These are phyloP conservation scores for Aphrocallistes beatrix DNA, from an alignment of 37 sponge, comb jelly and placozoan genomes.

Conservation along the genomic window DNA sequence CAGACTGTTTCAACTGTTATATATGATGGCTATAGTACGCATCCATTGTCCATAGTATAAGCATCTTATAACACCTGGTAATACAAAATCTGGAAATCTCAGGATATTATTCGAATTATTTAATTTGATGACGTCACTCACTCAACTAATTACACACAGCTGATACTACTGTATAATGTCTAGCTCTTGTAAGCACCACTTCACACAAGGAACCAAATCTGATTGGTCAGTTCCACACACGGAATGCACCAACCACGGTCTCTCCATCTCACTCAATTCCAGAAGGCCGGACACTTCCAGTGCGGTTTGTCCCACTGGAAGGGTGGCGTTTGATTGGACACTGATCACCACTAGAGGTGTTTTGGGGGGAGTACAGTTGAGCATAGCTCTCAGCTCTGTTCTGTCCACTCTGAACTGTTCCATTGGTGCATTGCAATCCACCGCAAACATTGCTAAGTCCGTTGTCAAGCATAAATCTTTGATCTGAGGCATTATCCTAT, in stretches of 20 bases:
- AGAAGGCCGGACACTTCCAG: background rate
- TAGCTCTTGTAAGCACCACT: slow-evolving; percentile 9
- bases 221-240: background rate
- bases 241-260: background rate
- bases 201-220: background rate
- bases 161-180: background rate
- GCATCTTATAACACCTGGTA: too few relatives aligned
- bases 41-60: too few relatives aligned
- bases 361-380: background rate
- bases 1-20: too few relatives aligned
- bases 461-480: background rate
- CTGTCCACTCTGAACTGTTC: background rate
- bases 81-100: too few relatives aligned
- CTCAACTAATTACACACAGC: too few relatives aligned
- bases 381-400: slow-evolving; percentile 6
- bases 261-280: background rate
- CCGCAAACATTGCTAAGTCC: background rate
- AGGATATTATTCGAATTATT: too few relatives aligned
- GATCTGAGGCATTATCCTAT: background rate
- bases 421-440: background rate
- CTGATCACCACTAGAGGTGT: background rate
- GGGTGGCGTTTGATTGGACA: background rate
- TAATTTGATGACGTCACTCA: too few relatives aligned
- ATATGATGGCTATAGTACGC: too few relatives aligned
- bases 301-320: background rate